Percentiles rank a stretch among this genome's conserved stretches.
Conservation (phyloP, 2,888 invertebrate species). For the Erebia palarica region DNA sequence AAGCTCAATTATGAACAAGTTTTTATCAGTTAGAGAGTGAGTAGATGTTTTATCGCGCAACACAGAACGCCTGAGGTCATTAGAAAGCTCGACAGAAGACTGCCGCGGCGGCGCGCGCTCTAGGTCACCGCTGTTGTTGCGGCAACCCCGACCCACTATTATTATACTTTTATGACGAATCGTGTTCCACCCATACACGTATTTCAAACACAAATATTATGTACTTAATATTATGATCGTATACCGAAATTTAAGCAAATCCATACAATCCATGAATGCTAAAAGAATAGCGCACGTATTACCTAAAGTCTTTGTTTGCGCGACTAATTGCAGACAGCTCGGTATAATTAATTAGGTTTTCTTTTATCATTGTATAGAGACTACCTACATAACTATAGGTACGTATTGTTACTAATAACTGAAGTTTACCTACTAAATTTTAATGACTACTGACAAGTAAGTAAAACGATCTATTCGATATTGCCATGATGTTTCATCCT, state of each 20-base stretch:
- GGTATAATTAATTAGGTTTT: too few species aligned
- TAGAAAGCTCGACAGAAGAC: slow-evolving; percentile 79
- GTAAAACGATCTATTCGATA: neutral
- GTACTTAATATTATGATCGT: neutral
- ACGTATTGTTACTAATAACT: neutral
- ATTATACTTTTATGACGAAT: slow-evolving; percentile 83
- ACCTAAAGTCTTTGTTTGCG: neutral
- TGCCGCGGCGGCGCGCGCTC: slow-evolving; percentile 79
- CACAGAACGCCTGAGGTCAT: slow-evolving; percentile 80
- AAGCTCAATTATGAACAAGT: slow-evolving; percentile 56
- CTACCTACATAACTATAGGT: too few species aligned
- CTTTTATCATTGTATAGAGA: too few species aligned
- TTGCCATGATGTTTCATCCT: neutral
- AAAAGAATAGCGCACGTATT: neutral
- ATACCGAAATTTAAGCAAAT: neutral
- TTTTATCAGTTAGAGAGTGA: slow-evolving; percentile 59
- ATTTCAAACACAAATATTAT: slow-evolving; percentile 28
- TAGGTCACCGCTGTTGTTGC: slow-evolving; percentile 78
- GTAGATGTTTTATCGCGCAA: slow-evolving; percentile 64
- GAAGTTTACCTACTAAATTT: neutral
- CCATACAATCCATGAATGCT: neutral
- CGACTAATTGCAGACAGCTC: neutral
- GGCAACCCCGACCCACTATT: slow-evolving; percentile 80
- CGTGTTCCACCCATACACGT: slow-evolving; percentile 71
- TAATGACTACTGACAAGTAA: neutral